Evolutionary conservation across 2,888 invertebrate species (phyloP).

Genomic region (Koerneria pararmatus): DNA sequence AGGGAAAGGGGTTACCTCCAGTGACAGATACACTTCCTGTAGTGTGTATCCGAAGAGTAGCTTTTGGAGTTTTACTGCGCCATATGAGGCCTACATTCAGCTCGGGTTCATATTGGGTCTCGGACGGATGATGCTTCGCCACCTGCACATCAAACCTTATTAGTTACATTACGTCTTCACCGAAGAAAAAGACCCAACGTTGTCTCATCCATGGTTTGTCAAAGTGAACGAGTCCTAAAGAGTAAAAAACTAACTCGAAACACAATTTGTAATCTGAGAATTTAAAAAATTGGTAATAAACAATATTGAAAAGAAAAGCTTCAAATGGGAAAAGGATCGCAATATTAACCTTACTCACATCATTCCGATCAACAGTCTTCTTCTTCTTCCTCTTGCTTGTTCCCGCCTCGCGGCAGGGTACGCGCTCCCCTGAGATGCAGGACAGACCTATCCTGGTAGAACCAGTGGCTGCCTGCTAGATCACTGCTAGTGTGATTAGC

Average conservation of each 20-base stretch:
- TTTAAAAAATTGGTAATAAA: too few relatives aligned
- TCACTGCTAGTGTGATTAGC: too few relatives aligned
- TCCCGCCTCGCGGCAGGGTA: too few relatives aligned
- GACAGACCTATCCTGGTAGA: too few relatives aligned
- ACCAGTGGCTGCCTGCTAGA: too few relatives aligned
- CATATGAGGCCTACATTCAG: conserved; percentile 54
- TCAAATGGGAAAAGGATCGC: too few relatives aligned
- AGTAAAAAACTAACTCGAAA: not conserved
- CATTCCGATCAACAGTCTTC: too few relatives aligned
- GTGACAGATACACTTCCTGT: conserved; percentile 57
- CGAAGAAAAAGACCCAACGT: not conserved
- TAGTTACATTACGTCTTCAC: not conserved
- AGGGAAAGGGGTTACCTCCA: conserved; percentile 55
- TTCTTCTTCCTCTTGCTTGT: too few relatives aligned
- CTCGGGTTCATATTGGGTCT: conserved; percentile 57
- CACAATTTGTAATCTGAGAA: not conserved
- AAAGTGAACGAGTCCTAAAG: not conserved
- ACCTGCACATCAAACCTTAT: conserved; percentile 27
- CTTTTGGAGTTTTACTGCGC: conserved; percentile 50
- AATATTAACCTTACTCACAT: too few relatives aligned
- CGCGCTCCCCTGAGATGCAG: too few relatives aligned
- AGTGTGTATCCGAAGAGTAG: conserved; percentile 56
- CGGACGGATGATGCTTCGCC: conserved; percentile 41
- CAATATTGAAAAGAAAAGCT: too few relatives aligned
- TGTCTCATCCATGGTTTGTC: not conserved